These are phyloP conservation scores for Heliornis fulica DNA, from an alignment of 2,113 vertebrate species.

Conservation along the genomic window DNA sequence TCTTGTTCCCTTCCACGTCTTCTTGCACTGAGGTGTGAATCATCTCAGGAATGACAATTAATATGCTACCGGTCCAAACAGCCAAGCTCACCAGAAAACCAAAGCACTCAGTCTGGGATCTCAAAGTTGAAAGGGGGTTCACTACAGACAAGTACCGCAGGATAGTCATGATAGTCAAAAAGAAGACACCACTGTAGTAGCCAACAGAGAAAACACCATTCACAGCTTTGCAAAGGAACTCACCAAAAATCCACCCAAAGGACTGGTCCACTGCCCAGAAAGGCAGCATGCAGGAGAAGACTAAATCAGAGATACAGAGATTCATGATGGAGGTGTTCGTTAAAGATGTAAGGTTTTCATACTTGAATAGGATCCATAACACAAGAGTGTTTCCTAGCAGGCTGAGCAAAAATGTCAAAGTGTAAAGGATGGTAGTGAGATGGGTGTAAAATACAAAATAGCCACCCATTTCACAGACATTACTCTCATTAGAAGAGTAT, in stretches of 20 bases:
- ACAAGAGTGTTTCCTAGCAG: constrained; percentile 87
- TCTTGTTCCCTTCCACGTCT: rapidly evolving
- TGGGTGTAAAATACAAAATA: constrained; percentile 29
- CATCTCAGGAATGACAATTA: constrained; percentile 74
- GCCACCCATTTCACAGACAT: constrained; percentile 64
- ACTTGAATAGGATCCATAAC: constrained; percentile 83
- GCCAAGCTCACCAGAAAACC: constrained; percentile 60
- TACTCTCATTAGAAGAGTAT: neutral
- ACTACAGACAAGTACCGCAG: constrained; percentile 85
- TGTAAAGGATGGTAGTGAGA: constrained; percentile 76
- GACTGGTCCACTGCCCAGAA: constrained; percentile 78
- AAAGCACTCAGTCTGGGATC: constrained; percentile 59
- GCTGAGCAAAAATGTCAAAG: constrained; percentile 79
- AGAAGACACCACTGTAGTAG: constrained; percentile 87
- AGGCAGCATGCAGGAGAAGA: constrained; percentile 85
- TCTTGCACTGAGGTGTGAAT: constrained; percentile 54
- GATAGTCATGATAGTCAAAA: constrained; percentile 85
- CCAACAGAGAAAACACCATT: constrained; percentile 82
- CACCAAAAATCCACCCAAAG: constrained; percentile 80
- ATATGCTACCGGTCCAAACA: constrained; percentile 79
- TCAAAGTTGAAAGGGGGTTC: constrained; percentile 78
- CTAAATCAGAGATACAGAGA: constrained; percentile 86
- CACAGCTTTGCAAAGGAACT: constrained; percentile 77
- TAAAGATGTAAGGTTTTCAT: constrained; percentile 84
- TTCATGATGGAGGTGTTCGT: constrained; percentile 89